phyloP scores from a whole-genome alignment of 2,888 invertebrate species.

The Boloria euphrosyne region DNA sequence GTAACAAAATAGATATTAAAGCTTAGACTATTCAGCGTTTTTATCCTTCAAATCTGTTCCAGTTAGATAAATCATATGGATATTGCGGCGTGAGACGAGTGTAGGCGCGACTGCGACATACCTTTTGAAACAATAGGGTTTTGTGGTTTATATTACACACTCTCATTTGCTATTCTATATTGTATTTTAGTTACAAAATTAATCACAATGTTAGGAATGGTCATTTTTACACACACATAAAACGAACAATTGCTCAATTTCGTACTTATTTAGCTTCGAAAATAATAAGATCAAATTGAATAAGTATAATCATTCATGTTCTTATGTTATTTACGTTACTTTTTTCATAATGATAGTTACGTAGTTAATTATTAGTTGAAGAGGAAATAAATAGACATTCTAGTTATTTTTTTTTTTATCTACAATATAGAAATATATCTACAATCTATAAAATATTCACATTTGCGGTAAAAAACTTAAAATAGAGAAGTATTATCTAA shows the following conservation, averaged over 20 bases:
- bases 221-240: not conserved
- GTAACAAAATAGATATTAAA: not conserved
- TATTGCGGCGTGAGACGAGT: slow-evolving; percentile 21
- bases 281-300: too few relatives aligned
- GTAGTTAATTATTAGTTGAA: not conserved
- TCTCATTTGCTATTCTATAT: slow-evolving; percentile 25
- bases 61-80: slow-evolving; percentile 15
- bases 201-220: not conserved
- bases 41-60: slow-evolving; percentile 27
- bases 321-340: too few relatives aligned
- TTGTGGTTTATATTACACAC: slow-evolving; percentile 23
- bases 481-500: slow-evolving; percentile 21
- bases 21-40: not conserved
- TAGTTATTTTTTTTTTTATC: slow-evolving; percentile 26
- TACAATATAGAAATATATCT: slow-evolving; percentile 28
- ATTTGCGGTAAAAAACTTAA: slow-evolving; percentile 24
- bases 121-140: slow-evolving; percentile 23
- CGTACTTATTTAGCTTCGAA: too few relatives aligned
- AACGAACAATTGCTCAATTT: too few relatives aligned
- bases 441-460: slow-evolving; percentile 31
- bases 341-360: too few relatives aligned
- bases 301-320: too few relatives aligned
- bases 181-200: slow-evolving; percentile 26
- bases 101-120: slow-evolving; percentile 26
- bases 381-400: not conserved